Evolutionary conservation across 2,797 vertebrate genomes (phyloP), one percentile per base, ranked within the genome.

Genomic region (Helostoma temminkii): DNA sequence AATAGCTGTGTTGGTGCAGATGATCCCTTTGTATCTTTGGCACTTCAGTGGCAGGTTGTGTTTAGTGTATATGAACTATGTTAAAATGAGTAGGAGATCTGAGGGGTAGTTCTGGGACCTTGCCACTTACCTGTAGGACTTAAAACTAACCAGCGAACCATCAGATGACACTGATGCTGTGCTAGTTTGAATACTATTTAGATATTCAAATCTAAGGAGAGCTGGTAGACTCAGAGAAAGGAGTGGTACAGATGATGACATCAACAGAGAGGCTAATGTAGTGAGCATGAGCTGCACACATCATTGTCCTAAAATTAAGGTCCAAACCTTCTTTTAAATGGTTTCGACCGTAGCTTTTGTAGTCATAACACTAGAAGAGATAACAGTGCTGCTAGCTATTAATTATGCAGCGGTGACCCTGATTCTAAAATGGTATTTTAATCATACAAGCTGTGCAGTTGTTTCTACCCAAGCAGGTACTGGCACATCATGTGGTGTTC

Each of bases 181-280:
- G 24, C 43, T 74, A 12, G 28, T 88, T 84, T 88, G 70, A 85
- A 80, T 72, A 41, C 24, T 46, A 46, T 75, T 81, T 82, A 63
- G n/a, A 6, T 81, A 82, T 84, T 88, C 76, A 84, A 84, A 88
- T 79, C 1, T 22, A 19, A 55, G 14, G 30, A 47, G 50, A 80
- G 24, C 42, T n/a, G 25, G 50, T 47, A 67, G 43, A 24, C 46
- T 28, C 39, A 32, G 26, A 32, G 21, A 42, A 32, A 30, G 34
- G 64, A 46, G 70, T 41, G 48, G 55, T 8, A 3, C 24, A 32
- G 46, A 49, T 59, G 75, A 66, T 91, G 85, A 59, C 16, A 53
- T 68, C 25, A 70, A 49, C 46, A 43, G 30, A 72, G 21, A 71
- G 43, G 68, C 62, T 76, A 53, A 82, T 68, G 52, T 32, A 37